Evolutionary conservation across 2,113 vertebrate species (phyloP), one percentile per base, ranked within the genome.

Genomic region (Butorides virescens): DNA sequence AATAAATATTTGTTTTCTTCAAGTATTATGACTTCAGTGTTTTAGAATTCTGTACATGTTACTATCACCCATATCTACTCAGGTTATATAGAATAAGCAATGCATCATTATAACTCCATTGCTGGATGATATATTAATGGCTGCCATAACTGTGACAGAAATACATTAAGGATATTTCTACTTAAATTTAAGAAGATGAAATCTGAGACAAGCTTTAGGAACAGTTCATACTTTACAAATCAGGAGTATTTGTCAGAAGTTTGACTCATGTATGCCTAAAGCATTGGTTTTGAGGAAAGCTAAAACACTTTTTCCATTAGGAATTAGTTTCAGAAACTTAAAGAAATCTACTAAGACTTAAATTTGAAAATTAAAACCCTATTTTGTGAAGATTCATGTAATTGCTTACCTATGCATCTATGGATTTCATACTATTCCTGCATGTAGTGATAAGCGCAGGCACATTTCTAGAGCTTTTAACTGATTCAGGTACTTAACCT

Each of bases 61-160:
- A 59, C 62, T 85, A 73, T 55, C 55, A 80, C 18, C 68, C 4
- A 1, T 91, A 77, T 74, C 81, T 92, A 74, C 53, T 92, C 66
- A 95, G 22, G 25, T 16, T 36, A 46, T 34, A 86, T 66, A 72
- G 32, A 90, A 47, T 62, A 96, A 95, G 52, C 59, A 96, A 91
- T 94, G 34, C 29, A 88, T 95, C 90, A 87, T 88, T 90, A 76
- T 81, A 95, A 72, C 39, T 95, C 46, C 70, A 10, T 94, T 97
- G 82, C 74, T 92, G 53, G 32, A 63, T 96, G 77, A 96, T 88
- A n/a, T 70, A 96, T 95, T 95, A 96, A 76, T 66, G 71, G 76
- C 67, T 94, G 52, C 49, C 23, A 62, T 78, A 90, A 72, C 72
- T 78, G n/a, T 91, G 96, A 91, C 84, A 96, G 90, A 96, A 97